Evolutionary conservation across 2,888 invertebrate genomes (phyloP), one percentile per base, ranked within the genome.

Genomic region (Acholoe squamosa): DNA sequence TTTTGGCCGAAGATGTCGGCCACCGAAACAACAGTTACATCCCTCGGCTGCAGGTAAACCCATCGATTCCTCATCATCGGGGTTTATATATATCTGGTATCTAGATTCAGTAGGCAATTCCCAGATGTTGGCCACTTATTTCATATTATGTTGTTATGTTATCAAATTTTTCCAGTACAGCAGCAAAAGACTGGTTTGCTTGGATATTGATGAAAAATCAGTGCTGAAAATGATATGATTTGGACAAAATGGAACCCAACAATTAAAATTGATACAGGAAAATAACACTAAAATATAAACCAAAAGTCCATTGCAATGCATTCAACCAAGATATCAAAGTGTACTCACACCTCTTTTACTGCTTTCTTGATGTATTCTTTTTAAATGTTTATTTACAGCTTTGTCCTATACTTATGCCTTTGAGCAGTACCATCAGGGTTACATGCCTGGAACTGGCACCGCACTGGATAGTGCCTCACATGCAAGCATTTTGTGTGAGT

Each of bases 391-490:
- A 3, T 61, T 61, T 61, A n/a, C 71, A 71, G 71, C 71, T 5
- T 14, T 71, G 25, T 71, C 71, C 19, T 71, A 28, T 28, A 71
- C 0, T 28, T 71, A 71, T 28, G 71, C 71, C 71, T 71, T 71
- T 71, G 71, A 71, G 71, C 71, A 71, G 71, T 71, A 71, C 71
- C 25, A 71, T 5, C 71, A 71, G 25, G 71, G 61, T 3, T 28
- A 71, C 31, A 28, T 71, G 71, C 28, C 71, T 3, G 25, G 71
- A 1, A 28, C 14, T 3, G 61, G 43, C 5, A 3, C 43, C 19
- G 7, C 14, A 0, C 5, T 3, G 12, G 14, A 61, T 14, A 19
- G 61, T 19, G n/a, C 22, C 61, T 61, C 61, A n/a, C n/a, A 12
- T 19, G 5, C 61, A 7, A 61, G 61, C n/a, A n/a, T n/a, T 3